Conservation (phyloP, 1,140 invertebrate species). For the Augochlora pura region DNA sequence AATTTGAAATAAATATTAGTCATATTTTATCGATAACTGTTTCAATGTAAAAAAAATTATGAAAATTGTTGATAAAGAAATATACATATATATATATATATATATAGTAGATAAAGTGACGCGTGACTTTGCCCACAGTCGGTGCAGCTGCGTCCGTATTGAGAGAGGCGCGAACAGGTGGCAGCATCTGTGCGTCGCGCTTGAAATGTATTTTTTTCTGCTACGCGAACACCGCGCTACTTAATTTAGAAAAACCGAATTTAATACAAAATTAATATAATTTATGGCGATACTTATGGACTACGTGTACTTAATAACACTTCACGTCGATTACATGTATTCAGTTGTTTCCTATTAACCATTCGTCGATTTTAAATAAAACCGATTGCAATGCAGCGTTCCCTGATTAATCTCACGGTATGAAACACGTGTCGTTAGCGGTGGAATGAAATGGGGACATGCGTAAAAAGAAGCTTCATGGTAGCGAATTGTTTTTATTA, state of each 20-base stretch:
- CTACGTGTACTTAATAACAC: background rate
- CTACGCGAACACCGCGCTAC: background rate
- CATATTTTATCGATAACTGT: background rate
- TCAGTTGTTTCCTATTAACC: background rate
- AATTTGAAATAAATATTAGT: constrained; percentile 14
- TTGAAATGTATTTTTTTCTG: background rate
- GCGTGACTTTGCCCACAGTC: constrained; percentile 12
- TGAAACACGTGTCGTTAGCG: background rate
- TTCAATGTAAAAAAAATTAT: no score
- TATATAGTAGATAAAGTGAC: background rate
- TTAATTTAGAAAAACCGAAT: constrained; percentile 16
- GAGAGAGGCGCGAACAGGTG: constrained; percentile 12
- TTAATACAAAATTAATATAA: background rate
- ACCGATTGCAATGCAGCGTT: background rate
- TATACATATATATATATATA: no score
- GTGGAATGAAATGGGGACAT: background rate
- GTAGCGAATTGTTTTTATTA: background rate
- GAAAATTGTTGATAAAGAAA: background rate
- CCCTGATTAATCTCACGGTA: background rate
- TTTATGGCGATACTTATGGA: background rate
- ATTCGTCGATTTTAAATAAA: constrained; percentile 17
- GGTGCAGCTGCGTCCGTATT: constrained; percentile 12
- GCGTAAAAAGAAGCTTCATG: no score
- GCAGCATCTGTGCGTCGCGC: constrained; percentile 4
- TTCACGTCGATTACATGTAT: background rate